Percentiles rank a stretch among this genome's conserved stretches.
phyloP scores from a whole-genome alignment of 53 echinoderm and acorn worm genomes.

The Holothuria scabra region DNA sequence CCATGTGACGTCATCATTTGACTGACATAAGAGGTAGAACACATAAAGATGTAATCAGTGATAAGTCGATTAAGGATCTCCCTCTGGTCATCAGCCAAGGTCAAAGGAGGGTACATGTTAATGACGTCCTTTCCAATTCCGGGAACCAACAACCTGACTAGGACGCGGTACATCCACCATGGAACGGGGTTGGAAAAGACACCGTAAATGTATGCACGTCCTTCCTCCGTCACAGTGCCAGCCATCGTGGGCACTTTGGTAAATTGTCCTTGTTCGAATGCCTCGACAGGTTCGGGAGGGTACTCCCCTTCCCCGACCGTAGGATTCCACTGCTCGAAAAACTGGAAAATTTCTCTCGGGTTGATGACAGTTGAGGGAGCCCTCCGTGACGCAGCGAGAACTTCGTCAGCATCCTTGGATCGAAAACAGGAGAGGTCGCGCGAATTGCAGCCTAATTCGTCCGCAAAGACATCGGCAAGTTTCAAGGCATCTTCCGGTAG shows the following conservation, averaged over 20 bases:
- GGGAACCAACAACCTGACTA: neutral
- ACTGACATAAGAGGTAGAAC: neutral
- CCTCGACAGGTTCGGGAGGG: slow-evolving; percentile 2
- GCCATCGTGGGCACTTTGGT: slow-evolving; percentile 2
- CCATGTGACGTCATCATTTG: slow-evolving; percentile 17
- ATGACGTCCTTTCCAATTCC: neutral
- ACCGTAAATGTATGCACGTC: slow-evolving; percentile 16
- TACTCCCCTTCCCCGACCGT: slow-evolving; percentile 28
- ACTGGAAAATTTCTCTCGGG: slow-evolving; percentile 7
- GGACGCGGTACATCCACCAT: slow-evolving; percentile 11
- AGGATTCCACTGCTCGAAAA: slow-evolving; percentile 25
- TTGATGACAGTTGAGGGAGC: neutral
- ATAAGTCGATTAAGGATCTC: neutral
- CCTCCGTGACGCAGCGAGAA: neutral
- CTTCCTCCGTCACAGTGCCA: slow-evolving; percentile 1
- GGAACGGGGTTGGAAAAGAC: slow-evolving; percentile 4
- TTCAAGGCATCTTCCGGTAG: slow-evolving; percentile 25
- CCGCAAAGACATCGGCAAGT: slow-evolving; percentile 41
- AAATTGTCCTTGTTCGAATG: slow-evolving; percentile 15
- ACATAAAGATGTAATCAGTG: slow-evolving; percentile 20
- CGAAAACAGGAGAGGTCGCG: slow-evolving; percentile 40
- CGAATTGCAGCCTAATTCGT: slow-evolving; percentile 30
- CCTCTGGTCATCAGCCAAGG: slow-evolving; percentile 12
- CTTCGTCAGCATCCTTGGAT: neutral
- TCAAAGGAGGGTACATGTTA: neutral